Conservation (phyloP, 2,113 vertebrate genomes). For the Lepidothrix coronata region DNA sequence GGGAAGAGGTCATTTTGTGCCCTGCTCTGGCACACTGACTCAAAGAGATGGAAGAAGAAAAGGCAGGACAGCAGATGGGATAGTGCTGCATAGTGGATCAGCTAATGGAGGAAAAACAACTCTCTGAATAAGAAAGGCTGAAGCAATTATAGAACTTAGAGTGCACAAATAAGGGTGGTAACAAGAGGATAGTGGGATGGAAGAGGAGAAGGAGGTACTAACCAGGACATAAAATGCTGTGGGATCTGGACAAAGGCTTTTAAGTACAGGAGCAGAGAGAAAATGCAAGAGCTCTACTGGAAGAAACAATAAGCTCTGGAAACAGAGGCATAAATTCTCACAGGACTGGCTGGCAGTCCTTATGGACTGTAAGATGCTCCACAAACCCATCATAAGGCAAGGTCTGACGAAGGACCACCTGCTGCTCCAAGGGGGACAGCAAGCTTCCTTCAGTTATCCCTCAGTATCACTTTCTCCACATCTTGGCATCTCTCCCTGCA, state of each 20-base stretch:
- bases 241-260: not conserved
- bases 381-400: not conserved
- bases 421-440: not conserved
- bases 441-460: not conserved
- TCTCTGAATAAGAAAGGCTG: not conserved
- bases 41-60: not conserved
- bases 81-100: not conserved
- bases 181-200: not conserved
- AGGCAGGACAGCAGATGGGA: not conserved
- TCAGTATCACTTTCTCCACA: not conserved
- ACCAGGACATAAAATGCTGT: not conserved
- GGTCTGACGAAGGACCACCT: not conserved
- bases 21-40: not conserved
- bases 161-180: not conserved
- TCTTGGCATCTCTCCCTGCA: not conserved
- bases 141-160: not conserved
- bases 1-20: not conserved
- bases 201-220: not conserved
- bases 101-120: not conserved
- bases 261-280: not conserved
- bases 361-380: not conserved
- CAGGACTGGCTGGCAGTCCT: not conserved
- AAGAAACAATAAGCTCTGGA: not conserved
- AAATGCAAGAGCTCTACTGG: not conserved
- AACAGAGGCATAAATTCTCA: not conserved